Evolutionary conservation across 2,113 vertebrate species (phyloP), one percentile per base, ranked within the genome.

Genomic region (Halichoerus grypus): DNA sequence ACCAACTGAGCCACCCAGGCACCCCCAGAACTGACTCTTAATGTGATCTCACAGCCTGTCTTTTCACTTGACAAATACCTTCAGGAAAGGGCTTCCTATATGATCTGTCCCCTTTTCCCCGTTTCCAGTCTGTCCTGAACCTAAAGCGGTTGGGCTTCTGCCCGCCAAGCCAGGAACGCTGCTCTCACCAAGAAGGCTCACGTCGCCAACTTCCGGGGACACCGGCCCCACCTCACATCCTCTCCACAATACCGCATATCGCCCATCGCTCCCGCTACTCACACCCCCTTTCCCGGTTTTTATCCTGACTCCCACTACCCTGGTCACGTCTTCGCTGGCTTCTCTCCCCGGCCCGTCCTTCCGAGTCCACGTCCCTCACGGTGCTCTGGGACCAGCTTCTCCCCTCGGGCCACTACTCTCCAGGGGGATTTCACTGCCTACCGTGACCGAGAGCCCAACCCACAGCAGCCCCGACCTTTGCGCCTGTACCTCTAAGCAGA

Each of bases 71-170:
- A 71, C 7, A 67, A 85, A 79, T 61, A 95, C 55, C 13, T 19
- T 18, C 12, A 4, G 7, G 0, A 79, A 74, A 49, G 2, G 7
- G 4, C 0, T 76, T n/a, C 33, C 80, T 63, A 18, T 31, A 18
- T 10, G 80, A 36, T 53, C 42, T 59, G 15, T n/a, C 28, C 28
- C 51, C 0, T 12, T 51, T 14, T 4, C 28, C 51, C 10, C 7
- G 7, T 39, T 80, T 57, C 59, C n/a, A 26, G 2, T 65, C 61
- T n/a, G n/a, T 67, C 36, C 63, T 59, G 49, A 67, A n/a, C 55
- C 53, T 33, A 61, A 72, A 33, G n/a, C 6, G 7, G 24, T 3
- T 0, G 1, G 57, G 69, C 24, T 72, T 67, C 14, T 24, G 53
- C 36, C n/a, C 2, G 10, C 18, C 42, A 49, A 1, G 22, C 33